These are phyloP conservation scores for Anorthoa munda DNA, from an alignment of 2,888 invertebrate species.

Conservation along the genomic window DNA sequence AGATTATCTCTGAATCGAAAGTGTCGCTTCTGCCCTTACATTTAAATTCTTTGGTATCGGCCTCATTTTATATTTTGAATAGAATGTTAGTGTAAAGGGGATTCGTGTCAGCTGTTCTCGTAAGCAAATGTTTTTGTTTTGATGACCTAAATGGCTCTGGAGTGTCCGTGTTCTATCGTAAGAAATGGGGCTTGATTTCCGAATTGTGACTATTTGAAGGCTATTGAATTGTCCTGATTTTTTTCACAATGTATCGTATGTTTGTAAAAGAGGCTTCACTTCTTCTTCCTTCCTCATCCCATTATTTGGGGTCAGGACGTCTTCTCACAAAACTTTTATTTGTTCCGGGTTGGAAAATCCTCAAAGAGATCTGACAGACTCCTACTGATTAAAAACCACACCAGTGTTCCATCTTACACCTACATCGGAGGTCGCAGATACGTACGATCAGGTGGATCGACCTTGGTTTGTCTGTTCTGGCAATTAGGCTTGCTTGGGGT, in stretches of 20 bases:
- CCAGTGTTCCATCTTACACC: too few species aligned
- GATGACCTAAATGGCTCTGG: slow-evolving; percentile 51
- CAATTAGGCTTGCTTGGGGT: too few species aligned
- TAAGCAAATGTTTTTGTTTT: slow-evolving; percentile 61
- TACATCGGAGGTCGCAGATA: too few species aligned
- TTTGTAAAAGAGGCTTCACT: neutral
- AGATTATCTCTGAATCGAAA: neutral
- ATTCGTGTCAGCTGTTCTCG: slow-evolving; percentile 55
- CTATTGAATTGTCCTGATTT: slow-evolving; percentile 17
- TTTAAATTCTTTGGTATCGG: slow-evolving; percentile 48
- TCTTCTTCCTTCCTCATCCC: too few species aligned
- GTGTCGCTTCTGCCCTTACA: neutral
- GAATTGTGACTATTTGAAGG: slow-evolving; percentile 21
- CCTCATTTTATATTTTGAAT: slow-evolving; percentile 70
- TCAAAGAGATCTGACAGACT: too few species aligned
- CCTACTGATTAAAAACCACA: too few species aligned
- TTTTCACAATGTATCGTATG: neutral
- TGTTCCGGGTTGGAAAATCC: too few species aligned
- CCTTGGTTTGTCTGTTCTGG: too few species aligned
- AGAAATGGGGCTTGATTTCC: slow-evolving; percentile 29
- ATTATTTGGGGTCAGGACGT: too few species aligned
- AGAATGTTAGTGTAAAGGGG: slow-evolving; percentile 60
- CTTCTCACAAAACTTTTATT: too few species aligned
- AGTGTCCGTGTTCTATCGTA: slow-evolving; percentile 32
- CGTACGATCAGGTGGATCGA: too few species aligned